phyloP scores from a whole-genome alignment of 2,113 vertebrate species.

The Malurus cyaneus region DNA sequence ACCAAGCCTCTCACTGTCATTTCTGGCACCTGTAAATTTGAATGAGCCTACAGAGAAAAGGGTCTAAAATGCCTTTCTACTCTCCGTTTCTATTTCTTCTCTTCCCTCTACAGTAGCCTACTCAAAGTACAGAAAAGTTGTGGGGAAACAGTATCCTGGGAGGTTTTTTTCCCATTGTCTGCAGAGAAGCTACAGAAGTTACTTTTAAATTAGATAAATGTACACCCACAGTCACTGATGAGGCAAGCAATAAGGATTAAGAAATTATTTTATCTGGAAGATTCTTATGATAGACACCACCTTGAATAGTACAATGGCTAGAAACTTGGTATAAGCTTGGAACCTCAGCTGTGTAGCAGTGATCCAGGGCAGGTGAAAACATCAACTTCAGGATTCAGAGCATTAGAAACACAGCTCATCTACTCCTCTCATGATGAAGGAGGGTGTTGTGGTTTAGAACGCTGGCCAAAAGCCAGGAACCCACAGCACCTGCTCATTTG shows the following conservation, averaged over 20 bases:
- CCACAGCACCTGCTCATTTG: too few species aligned
- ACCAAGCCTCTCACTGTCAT: background rate
- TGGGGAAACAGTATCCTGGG: background rate
- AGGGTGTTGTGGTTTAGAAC: background rate
- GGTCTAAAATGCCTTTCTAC: background rate
- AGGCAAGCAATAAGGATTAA: background rate
- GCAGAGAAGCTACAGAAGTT: background rate
- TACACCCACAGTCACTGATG: background rate
- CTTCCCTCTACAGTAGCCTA: background rate
- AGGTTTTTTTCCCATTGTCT: background rate
- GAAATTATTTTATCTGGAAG: background rate
- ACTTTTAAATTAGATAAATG: background rate
- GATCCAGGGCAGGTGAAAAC: background rate
- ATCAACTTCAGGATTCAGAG: background rate
- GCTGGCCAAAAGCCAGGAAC: too few species aligned
- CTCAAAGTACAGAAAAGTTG: background rate
- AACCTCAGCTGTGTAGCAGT: background rate
- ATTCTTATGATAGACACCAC: background rate
- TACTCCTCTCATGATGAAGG: background rate
- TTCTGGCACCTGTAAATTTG: slow-evolving; percentile 13
- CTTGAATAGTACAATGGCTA: background rate
- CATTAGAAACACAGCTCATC: background rate
- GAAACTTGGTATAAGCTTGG: background rate
- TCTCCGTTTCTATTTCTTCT: slow-evolving; percentile 12
- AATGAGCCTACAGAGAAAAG: slow-evolving; percentile 9